Evolutionary conservation across 1,140 invertebrate genomes (phyloP).

Genomic region (Aphis gossypii): DNA sequence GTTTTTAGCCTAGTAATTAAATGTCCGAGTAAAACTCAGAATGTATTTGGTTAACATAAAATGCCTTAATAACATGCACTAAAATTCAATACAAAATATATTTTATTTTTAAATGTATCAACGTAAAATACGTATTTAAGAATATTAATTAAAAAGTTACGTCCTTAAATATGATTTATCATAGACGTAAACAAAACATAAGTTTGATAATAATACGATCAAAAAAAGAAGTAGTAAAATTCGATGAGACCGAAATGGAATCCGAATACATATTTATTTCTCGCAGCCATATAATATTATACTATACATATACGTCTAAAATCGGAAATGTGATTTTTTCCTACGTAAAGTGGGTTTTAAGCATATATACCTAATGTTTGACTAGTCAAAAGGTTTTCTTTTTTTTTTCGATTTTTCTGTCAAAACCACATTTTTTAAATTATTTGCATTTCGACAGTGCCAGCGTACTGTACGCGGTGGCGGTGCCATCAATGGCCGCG

Average conservation of each 20-base stretch:
- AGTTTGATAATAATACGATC: background rate
- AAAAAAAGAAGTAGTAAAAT: background rate
- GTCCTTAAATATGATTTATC: background rate
- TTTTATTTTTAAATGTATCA: background rate
- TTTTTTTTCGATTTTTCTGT: constrained; percentile 34
- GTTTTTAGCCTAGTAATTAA: background rate
- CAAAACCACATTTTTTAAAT: constrained; percentile 37
- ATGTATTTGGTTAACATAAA: background rate
- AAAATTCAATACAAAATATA: background rate
- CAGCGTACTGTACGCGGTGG: background rate
- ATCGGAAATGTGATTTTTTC: constrained; percentile 25
- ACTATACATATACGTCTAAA: background rate
- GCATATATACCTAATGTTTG: constrained; percentile 11
- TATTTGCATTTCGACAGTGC: constrained; percentile 11
- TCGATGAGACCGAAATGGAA: background rate
- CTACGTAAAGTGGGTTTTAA: background rate
- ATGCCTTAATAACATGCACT: background rate
- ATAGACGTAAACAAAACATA: background rate
- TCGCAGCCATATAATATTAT: background rate
- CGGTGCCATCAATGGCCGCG: background rate
- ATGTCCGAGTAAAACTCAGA: background rate
- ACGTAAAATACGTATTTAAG: background rate
- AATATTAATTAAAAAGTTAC: background rate
- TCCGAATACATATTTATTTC: background rate
- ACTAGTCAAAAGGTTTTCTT: constrained; percentile 30